Conservation (phyloP, 2,888 invertebrate species). For the Lasioglossum leucozonium region DNA sequence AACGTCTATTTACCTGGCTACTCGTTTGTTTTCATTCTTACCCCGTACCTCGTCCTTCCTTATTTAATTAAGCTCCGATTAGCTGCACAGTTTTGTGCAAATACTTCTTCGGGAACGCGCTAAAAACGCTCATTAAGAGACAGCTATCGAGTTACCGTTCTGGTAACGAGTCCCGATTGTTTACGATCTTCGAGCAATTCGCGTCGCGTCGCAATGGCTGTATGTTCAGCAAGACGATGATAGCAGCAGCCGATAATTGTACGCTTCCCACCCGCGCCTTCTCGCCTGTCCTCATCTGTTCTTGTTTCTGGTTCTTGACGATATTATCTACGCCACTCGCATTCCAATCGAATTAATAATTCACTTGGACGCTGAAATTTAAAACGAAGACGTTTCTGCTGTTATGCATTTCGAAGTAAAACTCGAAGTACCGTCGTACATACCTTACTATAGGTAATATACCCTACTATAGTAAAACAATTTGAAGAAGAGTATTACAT, state of each 20-base stretch:
- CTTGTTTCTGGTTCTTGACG: neutral
- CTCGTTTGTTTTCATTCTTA: conserved; percentile 65
- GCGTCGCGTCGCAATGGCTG: conserved; percentile 29
- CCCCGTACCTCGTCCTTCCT: conserved; percentile 45
- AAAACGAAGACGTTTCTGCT: neutral
- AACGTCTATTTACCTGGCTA: conserved; percentile 65
- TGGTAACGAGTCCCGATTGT: conserved; percentile 70
- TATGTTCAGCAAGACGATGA: neutral
- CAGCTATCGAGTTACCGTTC: conserved; percentile 66
- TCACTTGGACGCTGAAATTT: neutral
- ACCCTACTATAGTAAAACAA: too few relatives aligned
- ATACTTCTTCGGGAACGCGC: conserved; percentile 65
- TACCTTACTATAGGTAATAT: too few relatives aligned
- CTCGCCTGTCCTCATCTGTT: neutral
- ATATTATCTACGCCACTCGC: neutral
- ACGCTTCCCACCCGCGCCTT: neutral
- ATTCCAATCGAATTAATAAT: neutral
- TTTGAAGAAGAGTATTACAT: too few relatives aligned
- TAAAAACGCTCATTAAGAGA: conserved; percentile 71
- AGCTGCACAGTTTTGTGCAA: conserved; percentile 69
- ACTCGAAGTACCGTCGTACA: neutral
- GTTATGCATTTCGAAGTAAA: neutral
- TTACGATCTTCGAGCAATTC: conserved; percentile 63
- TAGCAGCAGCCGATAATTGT: neutral
- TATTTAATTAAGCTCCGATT: conserved; percentile 73